Evolutionary conservation across 2,113 vertebrate genomes (phyloP), one percentile per base, ranked within the genome.

Genomic region (Etheostoma cragini): DNA sequence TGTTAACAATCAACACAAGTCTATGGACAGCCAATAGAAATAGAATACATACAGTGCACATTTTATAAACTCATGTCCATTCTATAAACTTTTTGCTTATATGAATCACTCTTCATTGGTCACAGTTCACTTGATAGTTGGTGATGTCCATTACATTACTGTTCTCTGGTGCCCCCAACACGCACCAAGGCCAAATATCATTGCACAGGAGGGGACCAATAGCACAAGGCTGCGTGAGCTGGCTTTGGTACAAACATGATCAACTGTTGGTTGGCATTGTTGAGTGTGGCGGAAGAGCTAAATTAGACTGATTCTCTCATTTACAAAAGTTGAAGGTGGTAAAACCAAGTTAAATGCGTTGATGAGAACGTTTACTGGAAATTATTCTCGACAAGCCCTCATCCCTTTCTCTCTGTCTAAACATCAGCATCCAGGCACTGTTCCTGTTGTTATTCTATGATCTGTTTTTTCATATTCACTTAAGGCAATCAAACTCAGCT

Each of bases 211-310:
- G 83, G 72, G 76, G 81, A 91, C 85, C 78, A 62, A 80, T 60
- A 90, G 88, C 88, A 83, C 81, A 82, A 79, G 87, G 87, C 90
- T 88, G 90, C 45, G 75, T 79, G 82, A 91, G 91, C 91, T 92
- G 88, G 91, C 89, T 91, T 91, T 94, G 92, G 92, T 94, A 94
- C 91, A 81, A 94, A 94, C 91, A 30, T 90, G 94, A 95, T 92
- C 92, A 93, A 94, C 91, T 93, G 92, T 89, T 85, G 82, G 80
- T 63, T 77, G 86, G 87, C 81, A 76, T 75, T 52, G 80, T 77
- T 46, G 77, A 81, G 81, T 54, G 81, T 77, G 76, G 76, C 70
- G 26, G 58, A 88, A 82, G 86, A 89, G 85, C 76, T 46, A 70
- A 81, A 61, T 79, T 67, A 75, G 69, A 83, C 75, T 3, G 57